A percentile compares a stretch with the other conserved stretches of the same genome.
phyloP scores from a whole-genome alignment of 2,113 vertebrate genomes.

The Semnopithecus entellus region DNA sequence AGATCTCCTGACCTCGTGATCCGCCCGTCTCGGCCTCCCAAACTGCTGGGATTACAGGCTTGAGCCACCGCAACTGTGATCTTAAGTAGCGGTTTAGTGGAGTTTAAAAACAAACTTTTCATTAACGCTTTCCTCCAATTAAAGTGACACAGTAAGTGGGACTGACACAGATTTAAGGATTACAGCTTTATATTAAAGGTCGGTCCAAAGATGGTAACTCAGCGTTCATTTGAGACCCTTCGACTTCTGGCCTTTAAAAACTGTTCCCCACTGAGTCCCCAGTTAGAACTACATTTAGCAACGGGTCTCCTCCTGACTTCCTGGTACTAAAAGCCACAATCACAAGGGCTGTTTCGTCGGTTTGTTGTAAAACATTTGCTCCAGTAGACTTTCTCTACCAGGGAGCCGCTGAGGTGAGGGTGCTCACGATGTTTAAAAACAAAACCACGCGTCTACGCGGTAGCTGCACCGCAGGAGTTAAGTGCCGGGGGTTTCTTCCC shows the following conservation, averaged over 20 bases:
- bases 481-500: background rate
- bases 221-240: background rate
- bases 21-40: no score
- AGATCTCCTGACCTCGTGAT: no score
- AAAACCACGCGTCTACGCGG: background rate
- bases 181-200: constrained; percentile 63
- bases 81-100: constrained; percentile 46
- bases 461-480: background rate
- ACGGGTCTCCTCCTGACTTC: constrained; percentile 46
- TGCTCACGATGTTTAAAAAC: background rate
- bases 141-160: constrained; percentile 65
- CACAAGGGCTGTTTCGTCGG: background rate
- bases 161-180: constrained; percentile 62
- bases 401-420: background rate
- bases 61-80: background rate
- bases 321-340: constrained; percentile 23
- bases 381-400: background rate
- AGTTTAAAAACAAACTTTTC: constrained; percentile 71
- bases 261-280: background rate
- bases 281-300: background rate
- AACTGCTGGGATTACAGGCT: no score
- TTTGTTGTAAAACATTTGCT: background rate
- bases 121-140: constrained; percentile 70
- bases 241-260: background rate
- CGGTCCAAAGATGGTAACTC: background rate